phyloP scores from a whole-genome alignment of 2,888 invertebrate species.

The Drosophila monieri region DNA sequence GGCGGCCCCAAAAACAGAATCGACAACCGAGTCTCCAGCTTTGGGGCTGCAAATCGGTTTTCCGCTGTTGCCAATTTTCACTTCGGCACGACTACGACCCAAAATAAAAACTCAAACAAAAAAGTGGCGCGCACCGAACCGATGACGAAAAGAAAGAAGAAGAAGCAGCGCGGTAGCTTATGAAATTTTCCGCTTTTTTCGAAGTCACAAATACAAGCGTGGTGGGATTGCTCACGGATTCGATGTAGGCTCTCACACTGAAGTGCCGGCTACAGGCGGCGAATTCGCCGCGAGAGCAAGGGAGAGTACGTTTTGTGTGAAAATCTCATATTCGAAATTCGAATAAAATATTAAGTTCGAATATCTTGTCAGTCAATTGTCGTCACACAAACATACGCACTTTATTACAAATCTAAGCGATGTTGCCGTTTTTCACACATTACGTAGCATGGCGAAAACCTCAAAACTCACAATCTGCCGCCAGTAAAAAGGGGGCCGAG shows the following conservation, averaged over 20 bases:
- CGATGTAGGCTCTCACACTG: constrained; percentile 44
- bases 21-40: constrained; percentile 39
- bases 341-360: constrained; percentile 76
- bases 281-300: constrained; percentile 32
- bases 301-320: constrained; percentile 5
- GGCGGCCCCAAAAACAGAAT: constrained; percentile 50
- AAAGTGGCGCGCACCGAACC: constrained; percentile 32
- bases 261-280: constrained; percentile 35
- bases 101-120: constrained; percentile 39
- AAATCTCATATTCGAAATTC: constrained; percentile 66
- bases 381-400: constrained; percentile 44
- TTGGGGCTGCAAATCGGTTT: constrained; percentile 36
- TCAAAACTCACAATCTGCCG: constrained; percentile 13
- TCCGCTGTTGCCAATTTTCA: constrained; percentile 65
- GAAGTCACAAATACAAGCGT: constrained; percentile 44
- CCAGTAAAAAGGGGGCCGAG: not conserved
- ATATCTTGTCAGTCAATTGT: constrained; percentile 53
- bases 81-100: constrained; percentile 43
- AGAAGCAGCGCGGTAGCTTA: constrained; percentile 46
- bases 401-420: constrained; percentile 63
- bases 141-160: constrained; percentile 32
- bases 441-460: constrained; percentile 69
- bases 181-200: constrained; percentile 75
- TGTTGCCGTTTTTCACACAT: constrained; percentile 66
- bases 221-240: constrained; percentile 17